Base-by-base conservation (phyloP, 2,888 invertebrate species). In the Neoaliturus tenellus region DNA sequence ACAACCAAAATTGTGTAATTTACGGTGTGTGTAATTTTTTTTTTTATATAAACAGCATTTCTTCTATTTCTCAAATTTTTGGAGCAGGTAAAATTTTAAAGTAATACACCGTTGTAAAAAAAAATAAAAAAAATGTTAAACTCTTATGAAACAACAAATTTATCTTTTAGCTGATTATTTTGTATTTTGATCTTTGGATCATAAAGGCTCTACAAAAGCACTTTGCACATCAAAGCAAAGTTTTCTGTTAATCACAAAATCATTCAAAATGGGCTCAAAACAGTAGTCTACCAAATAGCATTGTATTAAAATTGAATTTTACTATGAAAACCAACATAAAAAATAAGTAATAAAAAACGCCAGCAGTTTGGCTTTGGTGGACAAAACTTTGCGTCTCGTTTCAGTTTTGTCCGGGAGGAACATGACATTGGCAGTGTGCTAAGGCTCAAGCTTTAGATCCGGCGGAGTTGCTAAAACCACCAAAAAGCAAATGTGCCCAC, bases 401-500 rank as follows among this genome's bases (percentile, higher is more conserved):
- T 62, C 62, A 0, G 31, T 62, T 62, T 62, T 62, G 62, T 31
- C 62, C 62, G 28, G 10, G 28, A 28, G 12, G 25, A 44, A 41
- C 28, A 39, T 44, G 73, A 48, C 78, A 78, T 31, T 28, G 78
- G 75, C 75, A 75, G 75, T 69, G 69, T 69, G 39, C 69, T 39
- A 69, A 69, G 39, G 8, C 8, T 39, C 28, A 75, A 44, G 44
- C 73, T 78, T n/a, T n/a, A n/a, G 35, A 28, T 1, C n/a, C 14
- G 78, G 44, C n/a, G 41, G 44, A 28, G 33, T 44, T 55, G 78
- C 55, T 51, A 78, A 78, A 78, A 78, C 33, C 78, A 75, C 75
- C 75, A 78, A 55, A 55, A 78, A 78, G 78, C 78, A 78, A 78
- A 78, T 25, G 44, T 33, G 55, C 78, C 78, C 78, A 78, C 78